A percentile compares a stretch with the other conserved stretches of the same genome.
These are phyloP conservation scores for Meiosimyza platycephala DNA, from an alignment of 2,888 invertebrate genomes.

Conservation along the genomic window DNA sequence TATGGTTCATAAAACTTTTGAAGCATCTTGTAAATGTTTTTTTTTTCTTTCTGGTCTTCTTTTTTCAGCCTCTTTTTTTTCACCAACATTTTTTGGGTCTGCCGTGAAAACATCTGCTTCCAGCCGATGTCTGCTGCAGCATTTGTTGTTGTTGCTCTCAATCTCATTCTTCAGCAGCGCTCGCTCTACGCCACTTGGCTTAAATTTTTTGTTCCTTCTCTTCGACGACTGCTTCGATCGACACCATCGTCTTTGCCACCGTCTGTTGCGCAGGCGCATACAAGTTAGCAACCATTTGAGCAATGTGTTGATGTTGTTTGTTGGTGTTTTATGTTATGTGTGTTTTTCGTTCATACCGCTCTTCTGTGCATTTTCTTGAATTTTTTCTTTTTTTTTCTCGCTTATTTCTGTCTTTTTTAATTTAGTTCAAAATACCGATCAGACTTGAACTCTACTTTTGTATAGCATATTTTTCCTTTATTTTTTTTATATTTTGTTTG, in stretches of 20 bases:
- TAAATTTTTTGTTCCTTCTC: not conserved
- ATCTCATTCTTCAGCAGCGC: slow-evolving; percentile 21
- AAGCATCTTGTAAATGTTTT: not conserved
- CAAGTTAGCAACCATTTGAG: slow-evolving; percentile 19
- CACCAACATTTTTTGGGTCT: slow-evolving; percentile 5
- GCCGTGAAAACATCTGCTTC: slow-evolving; percentile 29
- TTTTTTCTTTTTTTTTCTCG: slow-evolving; percentile 1
- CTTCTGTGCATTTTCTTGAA: not conserved
- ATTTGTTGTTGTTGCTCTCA: slow-evolving; percentile 15
- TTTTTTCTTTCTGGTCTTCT: not conserved
- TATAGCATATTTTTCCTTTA: slow-evolving; percentile 3
- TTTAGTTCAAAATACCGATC: slow-evolving; percentile 28
- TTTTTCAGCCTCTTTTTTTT: not conserved
- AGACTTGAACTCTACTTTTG: slow-evolving; percentile 22
- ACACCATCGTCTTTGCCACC: slow-evolving; percentile 4
- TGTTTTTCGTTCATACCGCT: slow-evolving; percentile 2
- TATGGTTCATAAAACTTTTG: slow-evolving; percentile 20
- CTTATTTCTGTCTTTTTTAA: slow-evolving; percentile 19
- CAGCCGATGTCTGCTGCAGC: slow-evolving; percentile 22
- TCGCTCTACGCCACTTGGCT: slow-evolving; percentile 7
- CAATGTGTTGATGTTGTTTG: slow-evolving; percentile 15
- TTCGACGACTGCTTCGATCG: slow-evolving; percentile 3
- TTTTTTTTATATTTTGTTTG: slow-evolving; percentile 24
- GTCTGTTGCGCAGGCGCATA: slow-evolving; percentile 32
- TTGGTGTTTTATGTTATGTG: not conserved